Evolutionary conservation across 1,140 invertebrate genomes (phyloP).

Genomic region (Brachionus koreanus): DNA sequence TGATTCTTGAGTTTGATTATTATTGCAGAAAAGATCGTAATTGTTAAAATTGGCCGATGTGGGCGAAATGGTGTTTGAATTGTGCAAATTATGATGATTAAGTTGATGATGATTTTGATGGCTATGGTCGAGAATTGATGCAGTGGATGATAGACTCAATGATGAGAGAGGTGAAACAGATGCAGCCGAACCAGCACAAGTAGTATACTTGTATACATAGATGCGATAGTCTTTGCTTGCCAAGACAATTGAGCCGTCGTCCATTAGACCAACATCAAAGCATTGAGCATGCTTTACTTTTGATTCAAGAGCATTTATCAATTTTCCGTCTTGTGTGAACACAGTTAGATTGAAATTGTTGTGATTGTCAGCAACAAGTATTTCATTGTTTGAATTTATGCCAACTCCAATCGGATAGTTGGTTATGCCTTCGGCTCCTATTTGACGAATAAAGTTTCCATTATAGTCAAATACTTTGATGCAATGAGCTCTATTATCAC

Average conservation of each 20-base stretch:
- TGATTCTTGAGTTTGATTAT: neutral
- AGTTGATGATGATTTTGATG: too few species aligned
- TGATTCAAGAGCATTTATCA: conserved; percentile 94
- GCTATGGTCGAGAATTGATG: neutral
- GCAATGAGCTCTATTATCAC: conserved; percentile 97
- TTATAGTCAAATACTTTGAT: conserved; percentile 99
- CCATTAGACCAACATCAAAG: conserved; percentile 97
- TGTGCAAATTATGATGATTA: neutral
- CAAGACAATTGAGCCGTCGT: conserved; percentile 95
- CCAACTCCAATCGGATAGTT: conserved; percentile 99
- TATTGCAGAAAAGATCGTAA: neutral
- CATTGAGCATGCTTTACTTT: conserved; percentile 99
- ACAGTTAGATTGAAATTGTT: conserved; percentile 99
- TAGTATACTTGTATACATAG: conserved; percentile 73
- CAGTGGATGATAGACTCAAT: neutral
- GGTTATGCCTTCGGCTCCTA: conserved; percentile 95
- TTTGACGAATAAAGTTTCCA: conserved; percentile 90
- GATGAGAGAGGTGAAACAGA: neutral
- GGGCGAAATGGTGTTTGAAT: neutral
- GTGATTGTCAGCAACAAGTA: conserved; percentile 97
- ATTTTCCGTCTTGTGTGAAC: conserved; percentile 76
- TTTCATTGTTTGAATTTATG: conserved; percentile 90
- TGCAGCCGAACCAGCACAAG: neutral
- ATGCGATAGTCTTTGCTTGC: conserved; percentile 97
- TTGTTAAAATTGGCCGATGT: neutral